A percentile compares a stretch with the other conserved stretches of the same genome.
phyloP scores from a whole-genome alignment of 2,888 invertebrate genomes.

The Sphaerophoria taeniata region DNA sequence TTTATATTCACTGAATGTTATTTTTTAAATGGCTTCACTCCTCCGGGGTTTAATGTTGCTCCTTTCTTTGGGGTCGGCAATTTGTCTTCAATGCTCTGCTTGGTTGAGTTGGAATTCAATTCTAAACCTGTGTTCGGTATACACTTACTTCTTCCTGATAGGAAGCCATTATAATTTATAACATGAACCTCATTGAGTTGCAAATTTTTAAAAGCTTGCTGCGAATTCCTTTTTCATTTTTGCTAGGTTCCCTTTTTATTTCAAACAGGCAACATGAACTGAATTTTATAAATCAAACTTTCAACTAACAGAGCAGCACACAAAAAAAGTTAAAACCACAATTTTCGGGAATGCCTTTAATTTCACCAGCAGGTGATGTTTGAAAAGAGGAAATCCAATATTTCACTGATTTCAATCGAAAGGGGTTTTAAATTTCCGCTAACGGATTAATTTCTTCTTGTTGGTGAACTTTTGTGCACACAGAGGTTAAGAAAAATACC shows the following conservation, averaged over 20 bases:
- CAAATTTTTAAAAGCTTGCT: conserved; percentile 53
- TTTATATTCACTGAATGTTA: conserved; percentile 42
- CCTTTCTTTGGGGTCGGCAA: conserved; percentile 43
- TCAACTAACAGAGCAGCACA: not conserved
- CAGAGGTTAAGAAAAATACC: conserved; percentile 25
- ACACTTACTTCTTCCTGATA: conserved; percentile 7
- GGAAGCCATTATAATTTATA: conserved; percentile 55
- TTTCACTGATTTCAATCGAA: conserved; percentile 57
- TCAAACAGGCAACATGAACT: conserved; percentile 1
- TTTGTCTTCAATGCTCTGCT: conserved; percentile 26
- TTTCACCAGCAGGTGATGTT: conserved; percentile 36
- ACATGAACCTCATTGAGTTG: conserved; percentile 68
- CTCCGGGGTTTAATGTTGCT: not conserved
- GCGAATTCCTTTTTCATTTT: not conserved
- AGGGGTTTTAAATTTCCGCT: conserved; percentile 55
- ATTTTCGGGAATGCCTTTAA: conserved; percentile 10
- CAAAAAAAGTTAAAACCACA: conserved; percentile 26
- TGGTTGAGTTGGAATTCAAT: conserved; percentile 34
- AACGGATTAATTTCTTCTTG: conserved; percentile 54
- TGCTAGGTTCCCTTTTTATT: conserved; percentile 6
- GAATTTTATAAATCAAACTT: conserved; percentile 66
- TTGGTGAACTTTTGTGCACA: conserved; percentile 29
- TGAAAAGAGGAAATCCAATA: conserved; percentile 52
- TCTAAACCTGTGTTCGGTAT: conserved; percentile 3
- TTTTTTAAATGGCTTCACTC: conserved; percentile 49